phyloP scores from a whole-genome alignment of 2,888 invertebrate genomes.

The Podabrus alpinus region DNA sequence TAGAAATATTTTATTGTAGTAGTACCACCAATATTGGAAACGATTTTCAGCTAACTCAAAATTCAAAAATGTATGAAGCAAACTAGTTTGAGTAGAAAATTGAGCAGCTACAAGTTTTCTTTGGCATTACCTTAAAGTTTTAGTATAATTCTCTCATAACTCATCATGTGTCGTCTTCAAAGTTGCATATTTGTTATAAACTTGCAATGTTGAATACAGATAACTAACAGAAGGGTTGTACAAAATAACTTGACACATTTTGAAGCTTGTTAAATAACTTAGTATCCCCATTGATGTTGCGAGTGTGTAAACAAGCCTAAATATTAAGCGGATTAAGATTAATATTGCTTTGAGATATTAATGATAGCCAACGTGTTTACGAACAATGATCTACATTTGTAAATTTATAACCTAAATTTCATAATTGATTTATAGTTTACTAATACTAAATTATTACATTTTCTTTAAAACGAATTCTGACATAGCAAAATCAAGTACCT shows the following conservation, averaged over 20 bases:
- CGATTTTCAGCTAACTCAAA: not conserved
- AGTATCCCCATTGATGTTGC: slow-evolving; percentile 4
- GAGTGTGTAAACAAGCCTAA: slow-evolving; percentile 9
- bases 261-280: slow-evolving; percentile 1
- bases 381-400: not conserved
- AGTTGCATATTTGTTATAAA: slow-evolving; percentile 23
- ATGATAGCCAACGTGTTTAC: slow-evolving; percentile 5
- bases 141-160: slow-evolving; percentile 19
- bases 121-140: slow-evolving; percentile 1
- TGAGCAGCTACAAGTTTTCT: not conserved
- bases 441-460: not conserved
- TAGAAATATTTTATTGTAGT: not conserved
- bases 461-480: not conserved
- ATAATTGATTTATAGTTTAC: not conserved
- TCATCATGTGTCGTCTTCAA: slow-evolving; percentile 12
- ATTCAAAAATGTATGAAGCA: not conserved
- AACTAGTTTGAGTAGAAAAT: not conserved
- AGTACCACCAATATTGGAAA: not conserved
- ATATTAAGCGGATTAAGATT: slow-evolving; percentile 7
- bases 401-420: not conserved
- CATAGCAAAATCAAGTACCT: not conserved
- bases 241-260: slow-evolving; percentile 5
- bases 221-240: slow-evolving; percentile 5
- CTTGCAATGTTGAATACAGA: slow-evolving; percentile 13
- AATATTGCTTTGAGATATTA: slow-evolving; percentile 7